Evolutionary conservation across 1,140 invertebrate species (phyloP), one percentile per base, ranked within the genome.

Genomic region (Drusus annulatus): DNA sequence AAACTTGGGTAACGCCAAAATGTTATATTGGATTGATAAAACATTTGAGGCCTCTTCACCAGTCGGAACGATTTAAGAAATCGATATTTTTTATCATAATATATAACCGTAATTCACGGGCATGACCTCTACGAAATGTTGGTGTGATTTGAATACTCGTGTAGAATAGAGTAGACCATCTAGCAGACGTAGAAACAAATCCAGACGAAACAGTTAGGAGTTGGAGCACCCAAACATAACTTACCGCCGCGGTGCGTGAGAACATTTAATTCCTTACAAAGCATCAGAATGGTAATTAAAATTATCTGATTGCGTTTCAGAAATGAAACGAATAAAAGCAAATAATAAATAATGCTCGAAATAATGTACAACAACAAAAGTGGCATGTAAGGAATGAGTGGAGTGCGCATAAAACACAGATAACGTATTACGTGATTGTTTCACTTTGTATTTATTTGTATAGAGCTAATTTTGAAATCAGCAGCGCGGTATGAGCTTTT

Each of bases 231-330:
- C 25, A 51, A 71, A 71, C 68, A 71, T 71, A 68, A 68, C 63
- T 71, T 52, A 71, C 68, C 45, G 62, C 17, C 36, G 50, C 68
- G 62, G 76, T 81, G 80, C 80, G 80, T 81, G 80, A 75, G 80
- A 81, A 81, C 50, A 65, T 75, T 79, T 74, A 78, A 81, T 81
- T 81, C 80, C 51, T 81, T 75, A 81, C 80, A 79, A 79, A 81
- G 65, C 80, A 81, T 79, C 80, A 76, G 65, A 81, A 74, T 74
- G 77, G 80, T 81, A 81, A 81, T 81, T 81, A 81, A 81, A 81
- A 81, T 81, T 79, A 81, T 81, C 80, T 79, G 80, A 81, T 81
- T 81, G 80, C 77, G 77, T 78, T 77, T 81, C 73, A 78, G 58
- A 79, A 81, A 81, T 79, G 80, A 81, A 81, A 79, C 68, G 76